Evolutionary conservation across 2,113 vertebrate species (phyloP), one percentile per base, ranked within the genome.

Genomic region (Megaceryle maxima): DNA sequence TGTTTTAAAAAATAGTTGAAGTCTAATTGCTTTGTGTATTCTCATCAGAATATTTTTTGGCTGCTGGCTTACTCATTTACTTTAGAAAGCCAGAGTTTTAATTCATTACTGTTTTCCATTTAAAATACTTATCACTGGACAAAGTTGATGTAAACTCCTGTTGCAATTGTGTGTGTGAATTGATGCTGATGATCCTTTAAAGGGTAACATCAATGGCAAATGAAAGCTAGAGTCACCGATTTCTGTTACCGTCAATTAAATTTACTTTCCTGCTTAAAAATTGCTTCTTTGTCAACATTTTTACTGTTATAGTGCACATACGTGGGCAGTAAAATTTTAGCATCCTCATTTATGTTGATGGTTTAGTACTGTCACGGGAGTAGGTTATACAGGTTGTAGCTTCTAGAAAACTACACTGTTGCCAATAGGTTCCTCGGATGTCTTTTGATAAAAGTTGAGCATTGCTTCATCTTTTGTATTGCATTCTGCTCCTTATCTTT

Each of bases 11-110:
- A 96, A 95, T 96, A 97, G 96, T 92, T 96, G 87, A 97, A 97
- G 92, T 98, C 97, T 98, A 97, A 98, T 98, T 97, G 97, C 97
- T 96, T 97, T 93, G 91, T 31, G 19, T 97, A 35, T 93, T 96
- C 95, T 96, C 92, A 73, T 94, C 77, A 91, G 97, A 56, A 55
- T 55, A 55, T 55, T 55, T 55, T 91, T 46, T 26, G 51, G 86
- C 88, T 97, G 84, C 95, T 97, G 96, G 95, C 81, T 95, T 96
- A 88, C 87, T 67, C 79, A 66, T 96, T 93, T 84, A n/a, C 76
- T 35, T 73, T 62, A 74, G 89, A 93, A 86, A 92, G 72, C 35
- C 39, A 8, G 43, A 88, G 64, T 96, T 37, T 98, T 93, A 97
- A 98, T 95, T 97, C 82, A 94, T 74, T 56, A 9, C 60, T 74